A percentile compares a stretch with the other conserved stretches of the same genome.
phyloP scores from a whole-genome alignment of 2,888 invertebrate species.

The Cryptops parisi region DNA sequence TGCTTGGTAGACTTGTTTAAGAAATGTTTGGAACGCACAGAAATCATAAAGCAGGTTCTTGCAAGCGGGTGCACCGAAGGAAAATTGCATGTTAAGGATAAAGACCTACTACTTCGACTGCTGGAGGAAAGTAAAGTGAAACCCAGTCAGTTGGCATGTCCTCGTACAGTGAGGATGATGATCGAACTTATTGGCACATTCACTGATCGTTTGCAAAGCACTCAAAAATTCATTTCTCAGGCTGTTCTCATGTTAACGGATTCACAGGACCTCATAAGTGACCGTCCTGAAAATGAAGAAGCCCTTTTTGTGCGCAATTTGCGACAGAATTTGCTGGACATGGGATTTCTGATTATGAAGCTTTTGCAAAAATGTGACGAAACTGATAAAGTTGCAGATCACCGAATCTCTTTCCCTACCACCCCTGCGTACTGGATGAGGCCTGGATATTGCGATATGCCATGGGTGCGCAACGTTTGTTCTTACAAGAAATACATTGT shows the following conservation, averaged over 20 bases:
- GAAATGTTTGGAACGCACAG: neutral
- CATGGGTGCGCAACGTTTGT: neutral
- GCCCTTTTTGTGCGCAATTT: neutral
- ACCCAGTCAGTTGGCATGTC: neutral
- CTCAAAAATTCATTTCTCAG: neutral
- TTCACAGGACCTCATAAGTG: neutral
- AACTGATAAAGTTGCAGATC: neutral
- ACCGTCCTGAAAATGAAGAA: neutral
- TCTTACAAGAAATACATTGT: neutral
- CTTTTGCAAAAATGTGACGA: neutral
- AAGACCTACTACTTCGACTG: neutral
- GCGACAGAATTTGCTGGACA: neutral
- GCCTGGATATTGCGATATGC: neutral
- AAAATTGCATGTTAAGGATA: neutral
- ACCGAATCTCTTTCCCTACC: neutral
- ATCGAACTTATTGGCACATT: neutral
- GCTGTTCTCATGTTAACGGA: neutral
- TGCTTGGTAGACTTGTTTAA: neutral
- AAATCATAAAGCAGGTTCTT: neutral
- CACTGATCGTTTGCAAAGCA: neutral
- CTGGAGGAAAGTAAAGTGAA: constrained; percentile 1
- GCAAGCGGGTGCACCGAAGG: neutral
- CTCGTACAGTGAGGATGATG: neutral
- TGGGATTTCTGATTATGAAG: neutral
- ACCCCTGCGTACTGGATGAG: constrained; percentile 2